Conservation (phyloP, 2,113 vertebrate species). For the Dascyllus trimaculatus region DNA sequence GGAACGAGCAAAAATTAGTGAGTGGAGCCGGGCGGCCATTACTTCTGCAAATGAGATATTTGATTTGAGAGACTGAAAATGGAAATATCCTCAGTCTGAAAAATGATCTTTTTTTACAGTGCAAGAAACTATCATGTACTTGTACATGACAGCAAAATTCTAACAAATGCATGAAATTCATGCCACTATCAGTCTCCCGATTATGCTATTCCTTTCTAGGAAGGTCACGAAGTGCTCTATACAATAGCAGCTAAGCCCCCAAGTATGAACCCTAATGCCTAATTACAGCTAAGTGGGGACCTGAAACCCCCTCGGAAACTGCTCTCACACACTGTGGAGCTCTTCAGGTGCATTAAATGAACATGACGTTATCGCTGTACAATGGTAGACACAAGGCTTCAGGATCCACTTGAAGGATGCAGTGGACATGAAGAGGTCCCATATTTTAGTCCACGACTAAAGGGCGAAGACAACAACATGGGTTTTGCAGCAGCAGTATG, state of each 20-base stretch:
- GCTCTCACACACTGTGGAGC: conserved; percentile 30
- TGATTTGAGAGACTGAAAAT: conserved; percentile 70
- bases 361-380: conserved; percentile 54
- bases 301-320: conserved; percentile 19
- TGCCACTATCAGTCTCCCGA: conserved; percentile 6
- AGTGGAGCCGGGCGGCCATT: conserved; percentile 88
- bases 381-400: conserved; percentile 37
- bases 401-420: conserved; percentile 40
- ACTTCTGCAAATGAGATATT: conserved; percentile 88
- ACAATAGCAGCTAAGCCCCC: conserved; percentile 13
- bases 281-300: conserved; percentile 50
- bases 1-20: conserved; percentile 97
- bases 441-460: conserved; percentile 46
- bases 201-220: conserved; percentile 29
- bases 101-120: conserved; percentile 18
- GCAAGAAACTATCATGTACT: conserved; percentile 28
- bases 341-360: conserved; percentile 67
- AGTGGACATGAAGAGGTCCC: conserved; percentile 28
- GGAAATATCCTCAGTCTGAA: conserved; percentile 56
- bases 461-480: conserved; percentile 17
- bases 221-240: conserved; percentile 9
- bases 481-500: conserved; percentile 1
- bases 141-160: background rate
- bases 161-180: conserved; percentile 25
- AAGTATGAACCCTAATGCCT: conserved; percentile 44